Percentiles rank a stretch among this genome's conserved stretches.
Evolutionary conservation across 2,113 vertebrate genomes (phyloP).

Genomic region (Phrynosoma blainvillii): DNA sequence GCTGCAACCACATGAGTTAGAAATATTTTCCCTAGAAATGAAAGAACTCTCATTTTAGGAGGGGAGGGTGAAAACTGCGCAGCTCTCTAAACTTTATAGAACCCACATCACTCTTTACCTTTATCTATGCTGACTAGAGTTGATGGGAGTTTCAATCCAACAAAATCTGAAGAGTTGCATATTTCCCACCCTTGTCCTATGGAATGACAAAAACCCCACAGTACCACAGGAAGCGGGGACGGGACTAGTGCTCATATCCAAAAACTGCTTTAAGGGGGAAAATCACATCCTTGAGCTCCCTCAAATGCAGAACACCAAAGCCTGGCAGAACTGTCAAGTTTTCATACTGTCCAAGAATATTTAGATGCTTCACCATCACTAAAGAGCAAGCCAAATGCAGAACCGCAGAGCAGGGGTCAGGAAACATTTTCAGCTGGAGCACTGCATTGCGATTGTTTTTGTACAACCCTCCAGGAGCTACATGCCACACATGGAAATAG

Average conservation of each 20-base stretch:
- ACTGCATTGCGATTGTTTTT: background rate
- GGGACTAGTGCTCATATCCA: background rate
- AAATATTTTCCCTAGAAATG: background rate
- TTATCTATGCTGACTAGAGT: too few species aligned
- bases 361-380: background rate
- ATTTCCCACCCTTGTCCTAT: too few species aligned
- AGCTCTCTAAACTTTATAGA: too few species aligned
- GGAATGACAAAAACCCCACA: background rate
- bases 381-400: background rate
- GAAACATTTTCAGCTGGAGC: background rate
- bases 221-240: background rate
- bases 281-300: background rate
- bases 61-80: background rate
- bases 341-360: background rate
- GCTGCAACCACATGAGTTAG: too few species aligned
- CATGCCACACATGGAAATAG: background rate
- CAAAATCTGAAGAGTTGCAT: too few species aligned
- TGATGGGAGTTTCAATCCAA: too few species aligned
- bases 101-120: too few species aligned
- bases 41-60: background rate
- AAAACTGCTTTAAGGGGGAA: background rate
- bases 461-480: background rate
- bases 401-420: background rate
- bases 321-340: background rate
- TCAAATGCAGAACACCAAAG: background rate